phyloP scores from a whole-genome alignment of 2,113 vertebrate species.

The Murina feae region DNA sequence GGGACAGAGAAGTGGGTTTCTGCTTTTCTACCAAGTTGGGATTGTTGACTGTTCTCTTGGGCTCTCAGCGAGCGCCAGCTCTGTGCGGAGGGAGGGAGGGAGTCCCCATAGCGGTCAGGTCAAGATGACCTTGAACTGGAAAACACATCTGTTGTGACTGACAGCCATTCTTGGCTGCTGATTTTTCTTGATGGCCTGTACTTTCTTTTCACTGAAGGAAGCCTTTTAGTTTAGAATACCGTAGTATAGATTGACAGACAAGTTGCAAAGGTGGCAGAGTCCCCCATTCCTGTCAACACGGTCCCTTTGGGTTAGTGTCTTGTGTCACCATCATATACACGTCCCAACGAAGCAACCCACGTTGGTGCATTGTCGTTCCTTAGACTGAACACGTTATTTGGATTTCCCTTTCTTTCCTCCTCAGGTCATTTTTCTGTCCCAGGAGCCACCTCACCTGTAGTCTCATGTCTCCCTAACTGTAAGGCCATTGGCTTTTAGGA shows the following conservation, averaged over 20 bases:
- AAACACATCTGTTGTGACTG: conserved; percentile 37
- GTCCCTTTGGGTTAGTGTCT: fast-evolving
- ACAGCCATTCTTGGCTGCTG: conserved; percentile 36
- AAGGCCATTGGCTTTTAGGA: neutral
- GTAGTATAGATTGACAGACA: neutral
- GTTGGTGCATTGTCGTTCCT: fast-evolving
- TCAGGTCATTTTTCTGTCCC: neutral
- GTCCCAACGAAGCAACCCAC: fast-evolving
- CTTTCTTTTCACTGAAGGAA: neutral
- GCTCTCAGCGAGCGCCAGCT: neutral
- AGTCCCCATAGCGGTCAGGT: neutral
- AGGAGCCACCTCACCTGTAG: neutral
- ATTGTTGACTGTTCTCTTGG: neutral
- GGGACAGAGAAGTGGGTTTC: neutral
- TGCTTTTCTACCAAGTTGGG: neutral
- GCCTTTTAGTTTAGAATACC: neutral
- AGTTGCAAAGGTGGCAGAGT: neutral
- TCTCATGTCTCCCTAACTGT: neutral
- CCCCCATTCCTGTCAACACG: fast-evolving
- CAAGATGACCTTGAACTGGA: conserved; percentile 10
- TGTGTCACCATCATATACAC: fast-evolving
- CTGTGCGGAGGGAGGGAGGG: neutral
- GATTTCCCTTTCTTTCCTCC: fast-evolving
- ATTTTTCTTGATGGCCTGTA: conserved; percentile 40
- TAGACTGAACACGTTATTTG: fast-evolving